Evolutionary conservation across 2,113 vertebrate genomes (phyloP).

Genomic region (Ptilonorhynchus violaceus): DNA sequence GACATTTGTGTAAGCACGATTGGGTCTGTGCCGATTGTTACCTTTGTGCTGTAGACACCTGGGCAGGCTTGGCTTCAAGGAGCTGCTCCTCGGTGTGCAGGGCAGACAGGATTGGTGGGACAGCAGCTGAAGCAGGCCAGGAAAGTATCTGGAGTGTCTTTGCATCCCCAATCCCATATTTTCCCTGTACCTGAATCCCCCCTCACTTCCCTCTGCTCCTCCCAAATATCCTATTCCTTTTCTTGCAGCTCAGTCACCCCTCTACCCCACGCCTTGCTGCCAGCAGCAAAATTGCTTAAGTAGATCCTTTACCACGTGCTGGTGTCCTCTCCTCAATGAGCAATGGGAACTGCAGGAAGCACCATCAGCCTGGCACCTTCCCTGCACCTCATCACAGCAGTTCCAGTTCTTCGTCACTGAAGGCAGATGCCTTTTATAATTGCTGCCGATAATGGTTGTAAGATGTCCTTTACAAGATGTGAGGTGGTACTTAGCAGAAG

Average conservation of each 20-base stretch:
- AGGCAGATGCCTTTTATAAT: neutral
- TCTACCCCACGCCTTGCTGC: neutral
- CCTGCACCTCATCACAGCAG: neutral
- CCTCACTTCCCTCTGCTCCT: neutral
- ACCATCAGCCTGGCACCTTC: neutral
- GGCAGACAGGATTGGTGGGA: rapidly evolving
- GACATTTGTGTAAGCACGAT: neutral
- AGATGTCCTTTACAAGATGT: neutral
- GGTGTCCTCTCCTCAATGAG: neutral
- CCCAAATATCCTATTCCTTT: neutral
- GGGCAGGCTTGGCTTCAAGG: neutral
- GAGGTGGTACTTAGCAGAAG: neutral
- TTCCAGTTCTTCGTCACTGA: neutral
- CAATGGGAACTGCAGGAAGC: neutral
- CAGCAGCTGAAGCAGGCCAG: neutral
- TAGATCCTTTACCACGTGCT: neutral
- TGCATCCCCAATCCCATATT: neutral
- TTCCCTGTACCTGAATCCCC: neutral
- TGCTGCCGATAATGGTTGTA: neutral
- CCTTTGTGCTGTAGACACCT: neutral
- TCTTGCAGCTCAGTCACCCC: neutral
- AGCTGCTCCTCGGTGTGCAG: neutral
- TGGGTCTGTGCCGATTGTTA: neutral
- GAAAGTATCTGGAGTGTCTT: neutral
- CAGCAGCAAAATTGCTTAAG: neutral